Base-by-base conservation (phyloP, 1,140 invertebrate genomes). In the Anoplophora glabripennis region DNA sequence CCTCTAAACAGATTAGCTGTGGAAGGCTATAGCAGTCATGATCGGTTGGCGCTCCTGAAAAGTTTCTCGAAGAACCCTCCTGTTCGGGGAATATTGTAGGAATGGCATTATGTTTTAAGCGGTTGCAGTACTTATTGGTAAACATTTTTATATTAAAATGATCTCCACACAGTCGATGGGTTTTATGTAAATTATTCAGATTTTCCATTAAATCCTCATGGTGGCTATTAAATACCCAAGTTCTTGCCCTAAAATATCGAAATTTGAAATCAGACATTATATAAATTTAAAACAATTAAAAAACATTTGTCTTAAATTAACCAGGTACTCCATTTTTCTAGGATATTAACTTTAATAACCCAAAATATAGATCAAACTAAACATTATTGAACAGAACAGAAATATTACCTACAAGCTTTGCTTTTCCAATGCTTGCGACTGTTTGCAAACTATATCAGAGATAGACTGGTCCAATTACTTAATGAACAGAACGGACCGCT, bases 231-330 rank as follows among this genome's bases (percentile, higher is more conserved):
- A 12, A 3, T 7, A 17, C 40, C 40, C 40, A 41, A 3, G 15
- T 41, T 41, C 40, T 41, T 41, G 40, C 40, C 40, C 40, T 41
- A 41, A 3, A 41, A 41, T 41, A 28, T n/a, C n/a, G n/a, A n/a
- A n/a, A n/a, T n/a, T n/a, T n/a, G n/a, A n/a, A n/a, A n/a, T n/a
- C n/a, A n/a, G n/a, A n/a, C n/a, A n/a, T n/a, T n/a, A n/a, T n/a
- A n/a, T n/a, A n/a, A n/a, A n/a, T n/a, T n/a, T n/a, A n/a, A n/a
- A n/a, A n/a, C n/a, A n/a, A n/a, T n/a, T n/a, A n/a, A n/a, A n/a
- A n/a, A n/a, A n/a, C n/a, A n/a, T n/a, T n/a, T n/a, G n/a, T n/a
- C n/a, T n/a, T n/a, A n/a, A n/a, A n/a, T n/a, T n/a, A n/a, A n/a
- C n/a, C n/a, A n/a, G n/a, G n/a, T n/a, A n/a, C n/a, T n/a, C n/a